Conservation (phyloP, 2,888 invertebrate genomes). For the Eupeodes luniger region DNA sequence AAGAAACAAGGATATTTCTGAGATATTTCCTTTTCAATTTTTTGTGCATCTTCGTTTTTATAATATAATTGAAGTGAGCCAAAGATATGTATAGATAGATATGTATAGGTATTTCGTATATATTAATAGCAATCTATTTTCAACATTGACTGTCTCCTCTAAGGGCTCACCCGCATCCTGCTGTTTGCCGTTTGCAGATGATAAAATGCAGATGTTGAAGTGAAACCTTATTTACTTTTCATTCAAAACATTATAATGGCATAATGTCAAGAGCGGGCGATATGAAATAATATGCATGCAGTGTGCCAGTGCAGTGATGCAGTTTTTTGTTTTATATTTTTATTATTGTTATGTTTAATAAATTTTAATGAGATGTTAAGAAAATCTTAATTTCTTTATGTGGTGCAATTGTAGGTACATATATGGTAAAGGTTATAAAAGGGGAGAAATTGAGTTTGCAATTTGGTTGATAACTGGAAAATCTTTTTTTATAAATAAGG, state of each 20-base stretch:
- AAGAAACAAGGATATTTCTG: background rate
- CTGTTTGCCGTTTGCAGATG: conserved; percentile 1
- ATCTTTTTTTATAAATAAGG: no score
- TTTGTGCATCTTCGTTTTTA: conserved; percentile 23
- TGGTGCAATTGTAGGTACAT: no score
- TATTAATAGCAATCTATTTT: conserved; percentile 47
- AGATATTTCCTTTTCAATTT: background rate
- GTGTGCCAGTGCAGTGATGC: no score
- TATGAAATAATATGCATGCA: no score
- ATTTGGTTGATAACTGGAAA: no score
- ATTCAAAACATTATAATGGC: conserved; percentile 4
- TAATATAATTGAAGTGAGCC: conserved; percentile 54
- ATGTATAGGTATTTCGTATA: no score
- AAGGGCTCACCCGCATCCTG: conserved; percentile 22
- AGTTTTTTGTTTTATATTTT: background rate
- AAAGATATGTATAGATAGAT: background rate
- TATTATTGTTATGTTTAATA: conserved; percentile 5
- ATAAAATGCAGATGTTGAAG: conserved; percentile 31
- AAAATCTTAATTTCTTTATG: no score
- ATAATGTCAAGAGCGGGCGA: conserved; percentile 1
- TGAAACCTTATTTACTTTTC: conserved; percentile 28
- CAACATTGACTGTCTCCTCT: conserved; percentile 18
- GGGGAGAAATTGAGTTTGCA: no score
- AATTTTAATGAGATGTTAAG: background rate
- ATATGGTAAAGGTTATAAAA: no score